These are phyloP conservation scores for Chrysodeixis includens DNA, from an alignment of 2,888 invertebrate genomes.

Conservation along the genomic window DNA sequence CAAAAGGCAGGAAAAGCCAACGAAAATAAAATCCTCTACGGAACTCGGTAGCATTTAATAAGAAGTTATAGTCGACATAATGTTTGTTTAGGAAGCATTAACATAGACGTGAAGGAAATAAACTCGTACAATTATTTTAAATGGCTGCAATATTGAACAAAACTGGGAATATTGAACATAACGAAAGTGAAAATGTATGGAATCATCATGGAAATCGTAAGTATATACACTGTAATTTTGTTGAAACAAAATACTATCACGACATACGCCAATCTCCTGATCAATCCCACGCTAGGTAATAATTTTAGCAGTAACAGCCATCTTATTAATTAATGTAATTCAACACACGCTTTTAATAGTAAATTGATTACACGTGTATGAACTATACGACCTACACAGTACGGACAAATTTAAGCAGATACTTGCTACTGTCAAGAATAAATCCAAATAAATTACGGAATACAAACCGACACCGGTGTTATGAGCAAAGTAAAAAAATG, in stretches of 20 bases:
- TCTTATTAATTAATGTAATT: conserved; percentile 32
- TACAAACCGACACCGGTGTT: conserved; percentile 9
- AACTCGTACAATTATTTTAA: conserved; percentile 54
- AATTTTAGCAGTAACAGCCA: conserved; percentile 13
- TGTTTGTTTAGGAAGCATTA: conserved; percentile 55
- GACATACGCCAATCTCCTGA: conserved; percentile 20
- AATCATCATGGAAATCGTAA: background rate
- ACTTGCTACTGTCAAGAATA: conserved; percentile 22
- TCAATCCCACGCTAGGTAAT: conserved; percentile 21
- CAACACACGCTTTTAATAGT: conserved; percentile 25
- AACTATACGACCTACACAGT: conserved; percentile 16
- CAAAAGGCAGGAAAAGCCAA: conserved; percentile 41
- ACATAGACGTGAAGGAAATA: conserved; percentile 57
- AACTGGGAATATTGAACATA: conserved; percentile 36
- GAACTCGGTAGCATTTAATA: conserved; percentile 48
- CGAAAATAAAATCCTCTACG: conserved; percentile 44
- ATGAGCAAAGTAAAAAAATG: conserved; percentile 1
- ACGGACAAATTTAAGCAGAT: conserved; percentile 18
- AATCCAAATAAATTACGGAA: conserved; percentile 34
- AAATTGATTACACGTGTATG: conserved; percentile 32
- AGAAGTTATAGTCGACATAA: conserved; percentile 57
- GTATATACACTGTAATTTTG: background rate
- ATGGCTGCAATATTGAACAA: conserved; percentile 47
- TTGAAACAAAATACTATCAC: conserved; percentile 14
- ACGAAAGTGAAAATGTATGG: conserved; percentile 44